Percentiles rank a stretch among this genome's conserved stretches.
phyloP scores from a whole-genome alignment of 2,113 vertebrate species.

The Rhinolophus sinicus region DNA sequence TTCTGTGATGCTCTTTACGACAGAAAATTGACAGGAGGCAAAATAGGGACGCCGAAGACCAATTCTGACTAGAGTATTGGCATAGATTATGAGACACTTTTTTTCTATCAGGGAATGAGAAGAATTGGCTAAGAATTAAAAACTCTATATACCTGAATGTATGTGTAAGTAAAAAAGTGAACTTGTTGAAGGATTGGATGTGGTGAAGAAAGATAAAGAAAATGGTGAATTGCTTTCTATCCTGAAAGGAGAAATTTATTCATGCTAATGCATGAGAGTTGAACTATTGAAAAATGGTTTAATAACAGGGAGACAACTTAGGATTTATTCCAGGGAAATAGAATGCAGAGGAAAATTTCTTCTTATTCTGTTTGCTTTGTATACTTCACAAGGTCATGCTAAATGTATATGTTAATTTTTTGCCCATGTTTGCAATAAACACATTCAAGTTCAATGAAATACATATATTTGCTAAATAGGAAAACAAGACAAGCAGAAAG shows the following conservation, averaged over 20 bases:
- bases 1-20: background rate
- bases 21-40: slow-evolving; percentile 34
- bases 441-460: slow-evolving; percentile 49
- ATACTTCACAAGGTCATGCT: slow-evolving; percentile 36
- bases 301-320: slow-evolving; percentile 16
- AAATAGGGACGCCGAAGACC: slow-evolving; percentile 30
- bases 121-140: slow-evolving; percentile 36
- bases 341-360: slow-evolving; percentile 17
- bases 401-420: slow-evolving; percentile 46
- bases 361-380: slow-evolving; percentile 16
- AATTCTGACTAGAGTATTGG: background rate
- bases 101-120: background rate
- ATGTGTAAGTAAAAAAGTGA: background rate
- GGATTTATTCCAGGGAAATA: slow-evolving; percentile 38
- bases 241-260: slow-evolving; percentile 5
- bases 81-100: background rate
- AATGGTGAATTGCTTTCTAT: slow-evolving; percentile 5
- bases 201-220: slow-evolving; percentile 43
- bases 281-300: slow-evolving; percentile 62
- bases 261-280: background rate
- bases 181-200: background rate
- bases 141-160: background rate
- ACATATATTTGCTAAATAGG: background rate
- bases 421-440: background rate
- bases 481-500: slow-evolving; percentile 53